Evolutionary conservation across 1,140 invertebrate genomes (phyloP), one percentile per base, ranked within the genome.

Genomic region (Zaprionus kolodkinae): DNA sequence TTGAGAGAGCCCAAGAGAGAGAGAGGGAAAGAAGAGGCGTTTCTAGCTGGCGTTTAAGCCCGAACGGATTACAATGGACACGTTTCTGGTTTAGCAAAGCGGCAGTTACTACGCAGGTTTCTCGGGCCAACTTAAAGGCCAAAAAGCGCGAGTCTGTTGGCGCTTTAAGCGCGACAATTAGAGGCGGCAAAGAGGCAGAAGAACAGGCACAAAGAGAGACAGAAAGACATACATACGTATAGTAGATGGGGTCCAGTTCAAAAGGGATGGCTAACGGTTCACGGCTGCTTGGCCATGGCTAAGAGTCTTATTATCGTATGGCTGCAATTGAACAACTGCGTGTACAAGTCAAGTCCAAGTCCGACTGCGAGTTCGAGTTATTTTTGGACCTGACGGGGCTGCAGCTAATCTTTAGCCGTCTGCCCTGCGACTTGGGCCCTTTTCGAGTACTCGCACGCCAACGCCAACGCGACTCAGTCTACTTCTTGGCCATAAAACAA

Each of bases 331-430:
- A 70, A 52, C 69, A 60, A 76, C 40, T 45, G n/a, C 40, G 40
- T 15, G 78, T 71, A 77, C 45, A 50, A 50, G 17, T 74, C 52
- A 13, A 55, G 52, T 55, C 21, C 21, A 25, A 43, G 57, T 45
- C 10, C 27, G 52, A 76, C 62, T 73, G 72, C 52, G 27, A 55
- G 52, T 88, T 65, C 77, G 61, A 75, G 83, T 66, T 87, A 87
- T 87, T 87, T 87, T 87, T 87, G 79, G 83, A 67, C 76, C 79
- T 74, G 40, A 6, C 64, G n/a, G 21, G 50, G 78, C 75, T 78
- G 84, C 83, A 78, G 83, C 80, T 87, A 87, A 87, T 88, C 83
- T 88, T 72, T 68, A 70, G 77, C 72, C 88, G 83, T 87, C 83
- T 87, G 83, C 83, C 77, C 68, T 77, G 67, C 50, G 67, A 76